These are phyloP conservation scores for Sclerurus mexicanus DNA, from an alignment of 2,113 vertebrate genomes.

Conservation along the genomic window DNA sequence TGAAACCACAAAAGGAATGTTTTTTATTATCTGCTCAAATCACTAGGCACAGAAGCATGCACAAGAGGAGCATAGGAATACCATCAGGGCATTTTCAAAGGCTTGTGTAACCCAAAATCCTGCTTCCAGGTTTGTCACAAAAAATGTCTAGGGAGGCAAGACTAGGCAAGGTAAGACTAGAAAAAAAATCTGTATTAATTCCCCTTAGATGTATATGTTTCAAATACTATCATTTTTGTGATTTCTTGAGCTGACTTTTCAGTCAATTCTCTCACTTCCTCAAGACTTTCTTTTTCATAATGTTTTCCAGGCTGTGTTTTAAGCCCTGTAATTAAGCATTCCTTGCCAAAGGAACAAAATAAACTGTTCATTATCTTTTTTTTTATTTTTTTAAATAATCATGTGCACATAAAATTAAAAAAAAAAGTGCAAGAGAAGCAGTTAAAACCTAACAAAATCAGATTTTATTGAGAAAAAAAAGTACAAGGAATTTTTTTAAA, in stretches of 20 bases:
- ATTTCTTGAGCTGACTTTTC: background rate
- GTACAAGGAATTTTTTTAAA: background rate
- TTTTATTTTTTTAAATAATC: background rate
- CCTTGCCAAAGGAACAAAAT: background rate
- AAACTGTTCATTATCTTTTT: background rate
- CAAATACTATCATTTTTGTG: background rate
- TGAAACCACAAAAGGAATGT: background rate
- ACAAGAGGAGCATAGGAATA: background rate
- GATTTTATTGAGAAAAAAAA: background rate
- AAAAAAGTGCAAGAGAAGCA: background rate
- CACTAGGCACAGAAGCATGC: background rate
- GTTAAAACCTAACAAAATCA: background rate
- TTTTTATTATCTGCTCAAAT: background rate
- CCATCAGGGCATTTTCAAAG: background rate
- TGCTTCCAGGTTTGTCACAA: background rate
- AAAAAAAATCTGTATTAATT: background rate
- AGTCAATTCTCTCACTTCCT: background rate
- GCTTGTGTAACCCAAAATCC: background rate
- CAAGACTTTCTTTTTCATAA: background rate
- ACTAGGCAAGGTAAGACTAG: background rate
- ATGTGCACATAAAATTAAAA: background rate
- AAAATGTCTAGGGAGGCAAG: background rate
- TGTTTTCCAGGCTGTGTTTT: background rate
- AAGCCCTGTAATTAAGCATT: background rate
- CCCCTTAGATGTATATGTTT: background rate